Conservation (phyloP, 53 echinoderm and acorn worm species). For the Temnopleurus reevesii region DNA sequence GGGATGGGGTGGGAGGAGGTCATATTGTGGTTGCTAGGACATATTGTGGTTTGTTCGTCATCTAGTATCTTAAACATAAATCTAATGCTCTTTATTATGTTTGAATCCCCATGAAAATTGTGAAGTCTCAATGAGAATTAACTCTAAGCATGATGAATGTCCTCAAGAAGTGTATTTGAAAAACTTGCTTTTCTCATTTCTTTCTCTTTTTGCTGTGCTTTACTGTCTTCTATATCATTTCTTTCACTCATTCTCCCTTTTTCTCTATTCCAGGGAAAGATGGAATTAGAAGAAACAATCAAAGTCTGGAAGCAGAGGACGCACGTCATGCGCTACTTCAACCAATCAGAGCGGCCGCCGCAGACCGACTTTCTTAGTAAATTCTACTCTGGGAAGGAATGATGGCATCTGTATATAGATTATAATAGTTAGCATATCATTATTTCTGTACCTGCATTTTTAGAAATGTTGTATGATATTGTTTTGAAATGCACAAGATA, state of each 20-base stretch:
- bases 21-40: no score
- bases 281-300: constrained; percentile 94
- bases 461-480: neutral
- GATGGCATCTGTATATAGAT: neutral
- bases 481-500: constrained; percentile 6
- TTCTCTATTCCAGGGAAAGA: constrained; percentile 75
- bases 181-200: neutral
- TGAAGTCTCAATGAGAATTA: no score
- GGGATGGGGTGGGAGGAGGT: no score
- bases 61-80: no score
- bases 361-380: constrained; percentile 90
- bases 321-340: constrained; percentile 93
- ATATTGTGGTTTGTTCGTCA: no score
- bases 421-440: constrained; percentile 28
- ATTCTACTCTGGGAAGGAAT: constrained; percentile 86
- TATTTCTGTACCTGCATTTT: neutral
- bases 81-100: no score
- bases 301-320: constrained; percentile 93
- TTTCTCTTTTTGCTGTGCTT: neutral
- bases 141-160: no score
- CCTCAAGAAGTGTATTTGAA: no score
- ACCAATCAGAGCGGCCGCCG: constrained; percentile 72
- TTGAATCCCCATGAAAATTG: no score
- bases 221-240: no score
- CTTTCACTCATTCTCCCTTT: neutral